Evolutionary conservation across 2,888 invertebrate species (phyloP).

Genomic region (Escarpia spicata): DNA sequence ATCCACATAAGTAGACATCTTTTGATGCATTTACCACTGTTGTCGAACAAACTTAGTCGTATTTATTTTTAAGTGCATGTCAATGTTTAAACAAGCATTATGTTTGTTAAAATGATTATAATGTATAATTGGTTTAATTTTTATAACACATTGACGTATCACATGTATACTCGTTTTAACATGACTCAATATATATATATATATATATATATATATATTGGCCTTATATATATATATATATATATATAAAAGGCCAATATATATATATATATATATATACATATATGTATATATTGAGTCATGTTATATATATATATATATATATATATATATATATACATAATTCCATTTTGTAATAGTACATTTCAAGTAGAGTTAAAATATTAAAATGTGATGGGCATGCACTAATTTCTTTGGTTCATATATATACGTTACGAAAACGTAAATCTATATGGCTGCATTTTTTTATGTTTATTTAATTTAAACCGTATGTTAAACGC

Average conservation of each 20-base stretch:
- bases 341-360: neutral
- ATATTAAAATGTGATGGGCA: neutral
- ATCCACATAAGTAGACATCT: too few species aligned
- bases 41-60: neutral
- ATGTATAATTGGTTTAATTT: neutral
- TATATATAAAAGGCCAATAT: too few species aligned
- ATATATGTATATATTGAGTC: too few species aligned
- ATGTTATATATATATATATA: slow-evolving; percentile 21
- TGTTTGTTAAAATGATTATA: neutral
- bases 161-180: too few species aligned
- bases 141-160: too few species aligned
- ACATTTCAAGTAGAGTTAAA: neutral
- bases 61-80: neutral
- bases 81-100: neutral
- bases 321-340: slow-evolving; percentile 20
- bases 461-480: neutral
- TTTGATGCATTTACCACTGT: too few species aligned
- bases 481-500: neutral
- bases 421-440: neutral
- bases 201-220: too few species aligned
- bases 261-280: slow-evolving; percentile 20
- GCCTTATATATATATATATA: too few species aligned
- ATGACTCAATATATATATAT: too few species aligned
- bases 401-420: neutral
- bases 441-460: neutral